These are phyloP conservation scores for Endomychus coccineus DNA, from an alignment of 2,888 invertebrate genomes.

Conservation along the genomic window DNA sequence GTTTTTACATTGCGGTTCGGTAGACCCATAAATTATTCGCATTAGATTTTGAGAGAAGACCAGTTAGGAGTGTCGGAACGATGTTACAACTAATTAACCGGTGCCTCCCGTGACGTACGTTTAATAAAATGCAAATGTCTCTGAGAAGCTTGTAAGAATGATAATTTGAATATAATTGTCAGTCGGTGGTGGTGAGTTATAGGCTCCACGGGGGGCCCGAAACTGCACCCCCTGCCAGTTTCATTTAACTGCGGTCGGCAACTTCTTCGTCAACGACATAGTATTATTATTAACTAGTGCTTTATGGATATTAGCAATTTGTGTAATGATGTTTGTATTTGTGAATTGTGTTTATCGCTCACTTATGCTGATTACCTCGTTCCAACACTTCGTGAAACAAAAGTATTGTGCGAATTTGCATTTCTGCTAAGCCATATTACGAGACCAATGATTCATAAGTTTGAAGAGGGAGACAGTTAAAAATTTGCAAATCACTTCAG, in stretches of 20 bases:
- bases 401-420: no score
- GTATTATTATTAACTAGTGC: conserved; percentile 14
- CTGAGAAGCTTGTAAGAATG: conserved; percentile 1
- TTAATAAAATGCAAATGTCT: neutral
- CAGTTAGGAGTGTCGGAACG: neutral
- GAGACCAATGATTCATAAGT: no score
- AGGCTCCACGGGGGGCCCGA: conserved; percentile 12
- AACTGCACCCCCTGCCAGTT: conserved; percentile 13
- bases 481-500: no score
- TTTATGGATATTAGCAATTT: conserved; percentile 15
- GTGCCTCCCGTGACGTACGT: neutral
- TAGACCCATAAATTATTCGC: conserved; percentile 3
- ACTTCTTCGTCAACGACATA: conserved; percentile 14
- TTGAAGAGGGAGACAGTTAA: no score
- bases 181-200: conserved; percentile 16
- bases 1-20: neutral
- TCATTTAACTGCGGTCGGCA: conserved; percentile 14
- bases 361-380: no score
- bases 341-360: no score
- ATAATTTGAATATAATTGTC: conserved; percentile 15
- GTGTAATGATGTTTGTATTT: conserved; percentile 16
- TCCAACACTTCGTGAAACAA: no score
- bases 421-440: no score
- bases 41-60: conserved; percentile 1
- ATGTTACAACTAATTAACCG: conserved; percentile 6